These are phyloP conservation scores for Drosophila aldrichi DNA, from an alignment of 2,888 invertebrate species.

Conservation along the genomic window DNA sequence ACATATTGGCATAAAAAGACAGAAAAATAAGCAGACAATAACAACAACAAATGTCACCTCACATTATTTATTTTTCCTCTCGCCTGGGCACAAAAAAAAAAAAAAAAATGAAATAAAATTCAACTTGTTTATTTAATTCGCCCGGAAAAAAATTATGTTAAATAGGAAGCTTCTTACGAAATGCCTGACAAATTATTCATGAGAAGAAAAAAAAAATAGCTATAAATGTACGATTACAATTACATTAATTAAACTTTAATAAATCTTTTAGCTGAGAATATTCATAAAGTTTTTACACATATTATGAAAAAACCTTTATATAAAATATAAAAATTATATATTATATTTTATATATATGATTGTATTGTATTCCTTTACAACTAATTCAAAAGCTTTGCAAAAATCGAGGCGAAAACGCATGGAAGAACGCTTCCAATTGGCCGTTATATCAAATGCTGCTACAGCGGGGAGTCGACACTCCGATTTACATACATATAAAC, in stretches of 20 bases:
- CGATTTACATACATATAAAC: constrained; percentile 15
- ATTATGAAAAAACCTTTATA: no score
- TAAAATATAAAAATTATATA: no score
- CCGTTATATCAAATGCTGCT: constrained; percentile 21
- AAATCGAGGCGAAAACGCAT: constrained; percentile 38
- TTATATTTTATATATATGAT: no score
- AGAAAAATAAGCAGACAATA: neutral
- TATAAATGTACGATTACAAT: neutral
- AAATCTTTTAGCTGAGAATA: neutral
- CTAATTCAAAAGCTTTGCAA: neutral
- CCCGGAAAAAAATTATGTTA: constrained; percentile 23
- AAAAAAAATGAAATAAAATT: constrained; percentile 21
- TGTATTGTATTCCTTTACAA: neutral
- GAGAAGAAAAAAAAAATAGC: neutral
- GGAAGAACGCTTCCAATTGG: constrained; percentile 28
- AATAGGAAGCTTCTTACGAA: constrained; percentile 6
- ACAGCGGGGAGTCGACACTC: constrained; percentile 11
- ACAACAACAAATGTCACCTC: constrained; percentile 43
- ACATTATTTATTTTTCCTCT: constrained; percentile 60
- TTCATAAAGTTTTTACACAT: no score
- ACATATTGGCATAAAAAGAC: constrained; percentile 3
- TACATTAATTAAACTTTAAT: neutral
- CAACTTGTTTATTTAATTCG: constrained; percentile 59
- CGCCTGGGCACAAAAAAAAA: constrained; percentile 26
- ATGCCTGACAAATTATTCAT: neutral